Percentiles rank a stretch among this genome's conserved stretches.
These are phyloP conservation scores for Brachypodius melanocephalos DNA, from an alignment of 2,113 vertebrate genomes.

Conservation along the genomic window DNA sequence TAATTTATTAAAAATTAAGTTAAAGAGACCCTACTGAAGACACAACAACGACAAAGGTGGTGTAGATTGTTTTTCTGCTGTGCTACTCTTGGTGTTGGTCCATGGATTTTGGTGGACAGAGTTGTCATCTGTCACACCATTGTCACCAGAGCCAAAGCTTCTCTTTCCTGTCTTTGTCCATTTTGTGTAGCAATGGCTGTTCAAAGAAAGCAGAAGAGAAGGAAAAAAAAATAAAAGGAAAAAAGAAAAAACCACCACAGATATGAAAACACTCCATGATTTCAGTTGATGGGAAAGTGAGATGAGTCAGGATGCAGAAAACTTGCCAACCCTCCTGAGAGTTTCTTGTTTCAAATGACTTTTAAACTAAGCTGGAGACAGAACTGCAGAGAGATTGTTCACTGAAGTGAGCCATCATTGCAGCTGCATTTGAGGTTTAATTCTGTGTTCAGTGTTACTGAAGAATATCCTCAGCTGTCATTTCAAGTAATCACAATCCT, in stretches of 20 bases:
- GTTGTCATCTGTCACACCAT: background rate
- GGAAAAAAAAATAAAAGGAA: background rate
- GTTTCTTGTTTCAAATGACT: background rate
- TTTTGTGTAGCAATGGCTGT: background rate
- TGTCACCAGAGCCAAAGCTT: background rate
- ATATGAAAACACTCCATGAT: background rate
- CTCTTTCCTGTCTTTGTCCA: background rate
- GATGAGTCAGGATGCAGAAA: background rate
- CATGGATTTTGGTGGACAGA: background rate
- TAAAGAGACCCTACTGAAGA: background rate
- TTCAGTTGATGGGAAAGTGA: background rate
- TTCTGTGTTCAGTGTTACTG: background rate
- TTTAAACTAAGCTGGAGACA: background rate
- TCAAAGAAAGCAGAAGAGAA: background rate
- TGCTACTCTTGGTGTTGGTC: background rate
- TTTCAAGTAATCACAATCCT: background rate
- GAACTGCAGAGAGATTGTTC: background rate
- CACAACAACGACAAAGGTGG: background rate
- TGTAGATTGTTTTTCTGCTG: rapidly evolving
- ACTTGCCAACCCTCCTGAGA: background rate
- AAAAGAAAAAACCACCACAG: rapidly evolving
- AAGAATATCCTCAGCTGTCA: background rate
- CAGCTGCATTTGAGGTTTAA: background rate
- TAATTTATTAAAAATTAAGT: background rate
- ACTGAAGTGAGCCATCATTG: background rate